Percentiles rank a stretch among this genome's conserved stretches.
phyloP scores from a whole-genome alignment of 1,140 invertebrate species.

The Coboldia fuscipes region DNA sequence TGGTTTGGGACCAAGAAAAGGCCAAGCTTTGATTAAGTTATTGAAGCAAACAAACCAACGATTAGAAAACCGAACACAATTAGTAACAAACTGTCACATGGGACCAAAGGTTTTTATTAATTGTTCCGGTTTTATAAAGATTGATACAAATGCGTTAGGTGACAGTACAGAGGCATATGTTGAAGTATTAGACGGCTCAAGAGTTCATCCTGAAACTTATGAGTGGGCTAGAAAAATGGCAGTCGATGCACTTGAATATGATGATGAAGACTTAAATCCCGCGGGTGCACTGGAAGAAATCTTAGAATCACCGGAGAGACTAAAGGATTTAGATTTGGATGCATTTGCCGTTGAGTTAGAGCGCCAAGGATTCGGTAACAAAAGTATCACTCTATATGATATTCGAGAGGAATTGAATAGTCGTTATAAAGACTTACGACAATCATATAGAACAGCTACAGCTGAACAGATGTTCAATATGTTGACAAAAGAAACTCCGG shows the following conservation, averaged over 20 bases:
- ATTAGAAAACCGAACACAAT: constrained; percentile 82
- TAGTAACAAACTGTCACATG: constrained; percentile 90
- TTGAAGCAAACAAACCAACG: constrained; percentile 86
- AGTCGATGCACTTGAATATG: constrained; percentile 95
- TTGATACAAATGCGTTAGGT: constrained; percentile 85
- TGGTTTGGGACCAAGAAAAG: constrained; percentile 90
- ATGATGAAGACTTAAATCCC: constrained; percentile 89
- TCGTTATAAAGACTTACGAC: constrained; percentile 84
- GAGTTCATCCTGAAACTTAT: constrained; percentile 97
- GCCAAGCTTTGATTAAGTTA: constrained; percentile 68
- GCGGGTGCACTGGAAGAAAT: constrained; percentile 94
- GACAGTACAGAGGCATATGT: constrained; percentile 88
- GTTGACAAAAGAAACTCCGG: constrained; percentile 88
- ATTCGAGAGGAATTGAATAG: constrained; percentile 89
- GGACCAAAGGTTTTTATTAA: constrained; percentile 98
- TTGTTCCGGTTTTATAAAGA: constrained; percentile 97
- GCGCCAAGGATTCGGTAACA: constrained; percentile 89
- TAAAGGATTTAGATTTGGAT: constrained; percentile 94
- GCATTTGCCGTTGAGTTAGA: constrained; percentile 96
- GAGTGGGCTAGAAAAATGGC: constrained; percentile 99
- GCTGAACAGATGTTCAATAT: constrained; percentile 84
- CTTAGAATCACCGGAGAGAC: constrained; percentile 77
- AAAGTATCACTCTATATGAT: constrained; percentile 93
- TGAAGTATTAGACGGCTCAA: constrained; percentile 90
- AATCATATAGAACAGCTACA: constrained; percentile 53